Conservation (phyloP, 2,888 invertebrate genomes). For the Agelastica alni region DNA sequence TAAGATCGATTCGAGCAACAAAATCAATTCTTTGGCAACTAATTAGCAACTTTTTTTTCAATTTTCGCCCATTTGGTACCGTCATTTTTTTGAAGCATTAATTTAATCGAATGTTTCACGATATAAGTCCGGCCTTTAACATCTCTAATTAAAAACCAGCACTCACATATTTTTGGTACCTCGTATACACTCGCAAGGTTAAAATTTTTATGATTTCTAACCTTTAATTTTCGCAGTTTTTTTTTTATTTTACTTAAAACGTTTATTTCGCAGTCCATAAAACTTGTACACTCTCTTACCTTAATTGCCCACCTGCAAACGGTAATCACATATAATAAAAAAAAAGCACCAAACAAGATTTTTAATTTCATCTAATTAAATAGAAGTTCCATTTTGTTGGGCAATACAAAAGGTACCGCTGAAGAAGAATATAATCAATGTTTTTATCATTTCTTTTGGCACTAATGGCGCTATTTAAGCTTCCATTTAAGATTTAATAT, state of each 20-base stretch:
- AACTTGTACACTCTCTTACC: not conserved
- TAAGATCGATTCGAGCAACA: too few relatives aligned
- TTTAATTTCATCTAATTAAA: not conserved
- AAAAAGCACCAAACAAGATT: not conserved
- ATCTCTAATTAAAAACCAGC: too few relatives aligned
- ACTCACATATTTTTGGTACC: too few relatives aligned
- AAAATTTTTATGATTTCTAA: too few relatives aligned
- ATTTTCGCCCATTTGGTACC: too few relatives aligned
- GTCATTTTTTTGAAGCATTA: too few relatives aligned
- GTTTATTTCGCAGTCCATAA: not conserved
- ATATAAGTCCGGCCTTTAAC: too few relatives aligned
- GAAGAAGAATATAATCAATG: not conserved
- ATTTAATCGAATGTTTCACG: too few relatives aligned
- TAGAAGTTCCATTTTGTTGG: not conserved
- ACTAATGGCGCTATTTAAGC: not conserved
- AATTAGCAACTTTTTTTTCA: too few relatives aligned
- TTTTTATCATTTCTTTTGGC: not conserved
- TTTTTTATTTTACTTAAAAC: not conserved
- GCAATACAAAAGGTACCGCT: not conserved
- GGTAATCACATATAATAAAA: not conserved
- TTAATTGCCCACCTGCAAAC: not conserved
- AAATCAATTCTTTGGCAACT: too few relatives aligned
- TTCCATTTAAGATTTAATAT: not conserved
- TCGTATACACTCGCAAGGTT: too few relatives aligned
- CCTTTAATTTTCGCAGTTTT: not conserved